These are phyloP conservation scores for Lonchura striata DNA, from an alignment of 2,113 vertebrate genomes.

Conservation along the genomic window DNA sequence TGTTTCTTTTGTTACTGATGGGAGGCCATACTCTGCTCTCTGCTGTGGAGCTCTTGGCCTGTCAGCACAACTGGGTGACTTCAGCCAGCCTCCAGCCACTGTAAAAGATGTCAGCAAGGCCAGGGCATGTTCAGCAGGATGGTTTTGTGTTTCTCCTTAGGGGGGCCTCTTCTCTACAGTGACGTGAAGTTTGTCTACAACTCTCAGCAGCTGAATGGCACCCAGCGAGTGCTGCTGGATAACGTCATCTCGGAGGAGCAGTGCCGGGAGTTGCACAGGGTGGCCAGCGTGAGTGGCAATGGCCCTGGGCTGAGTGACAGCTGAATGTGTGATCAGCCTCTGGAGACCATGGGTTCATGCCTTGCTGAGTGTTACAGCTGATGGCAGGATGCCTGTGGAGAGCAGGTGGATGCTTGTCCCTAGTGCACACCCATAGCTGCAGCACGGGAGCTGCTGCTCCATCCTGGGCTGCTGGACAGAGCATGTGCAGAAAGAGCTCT, in stretches of 20 bases:
- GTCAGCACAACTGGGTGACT: rapidly evolving
- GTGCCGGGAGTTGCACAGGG: slow-evolving; percentile 83
- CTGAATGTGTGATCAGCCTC: not conserved
- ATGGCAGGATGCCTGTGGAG: not conserved
- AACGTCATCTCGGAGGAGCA: slow-evolving; percentile 86
- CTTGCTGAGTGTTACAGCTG: not conserved
- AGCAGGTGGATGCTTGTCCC: not conserved
- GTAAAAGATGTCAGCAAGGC: not conserved
- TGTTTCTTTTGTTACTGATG: not conserved
- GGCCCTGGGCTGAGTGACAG: not conserved
- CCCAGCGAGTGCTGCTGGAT: slow-evolving; percentile 90
- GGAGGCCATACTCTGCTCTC: not conserved
- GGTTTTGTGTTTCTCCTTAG: slow-evolving; percentile 61
- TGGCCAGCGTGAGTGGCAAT: slow-evolving; percentile 83
- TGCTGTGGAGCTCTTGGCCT: not conserved
- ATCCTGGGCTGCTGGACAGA: not conserved
- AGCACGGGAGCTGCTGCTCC: not conserved
- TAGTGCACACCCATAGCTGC: not conserved
- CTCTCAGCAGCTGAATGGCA: slow-evolving; percentile 88
- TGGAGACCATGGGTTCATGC: not conserved
- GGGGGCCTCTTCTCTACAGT: slow-evolving; percentile 86
- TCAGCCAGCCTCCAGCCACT: not conserved
- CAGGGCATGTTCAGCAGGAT: not conserved
- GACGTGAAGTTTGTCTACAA: slow-evolving; percentile 84
- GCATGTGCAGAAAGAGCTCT: not conserved